Evolutionary conservation across 2,888 invertebrate species (phyloP).

Genomic region (Sclerodermus sp.): DNA sequence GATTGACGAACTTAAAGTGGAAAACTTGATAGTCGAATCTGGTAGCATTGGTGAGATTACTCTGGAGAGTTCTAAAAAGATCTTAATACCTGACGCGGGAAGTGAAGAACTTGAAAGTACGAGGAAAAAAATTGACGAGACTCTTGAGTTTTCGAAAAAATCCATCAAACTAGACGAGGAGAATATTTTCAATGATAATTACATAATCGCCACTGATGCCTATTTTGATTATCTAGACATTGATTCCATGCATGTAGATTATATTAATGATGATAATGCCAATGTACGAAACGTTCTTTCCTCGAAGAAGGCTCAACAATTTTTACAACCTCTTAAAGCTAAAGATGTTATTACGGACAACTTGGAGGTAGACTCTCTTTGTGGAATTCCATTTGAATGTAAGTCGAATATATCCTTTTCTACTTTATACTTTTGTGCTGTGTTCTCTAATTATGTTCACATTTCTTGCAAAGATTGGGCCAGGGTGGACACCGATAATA

Average conservation of each 20-base stretch:
- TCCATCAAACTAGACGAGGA: not conserved
- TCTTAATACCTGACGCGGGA: conserved; percentile 9
- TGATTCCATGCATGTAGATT: conserved; percentile 26
- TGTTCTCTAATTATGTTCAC: not conserved
- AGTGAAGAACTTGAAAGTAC: conserved; percentile 2
- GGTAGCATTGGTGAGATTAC: conserved; percentile 17
- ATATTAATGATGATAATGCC: conserved; percentile 27
- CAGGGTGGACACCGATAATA: not conserved
- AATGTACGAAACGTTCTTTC: conserved; percentile 13
- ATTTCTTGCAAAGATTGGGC: too few species aligned
- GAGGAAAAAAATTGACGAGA: not conserved
- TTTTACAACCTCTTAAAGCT: conserved; percentile 21
- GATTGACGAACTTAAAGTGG: conserved; percentile 15
- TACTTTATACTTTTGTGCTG: not conserved
- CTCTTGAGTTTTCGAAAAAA: not conserved
- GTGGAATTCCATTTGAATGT: conserved; percentile 41
- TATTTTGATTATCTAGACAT: conserved; percentile 31
- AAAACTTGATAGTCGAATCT: conserved; percentile 25
- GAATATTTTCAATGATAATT: not conserved
- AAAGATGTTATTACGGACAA: conserved; percentile 26
- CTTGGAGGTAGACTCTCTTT: conserved; percentile 37
- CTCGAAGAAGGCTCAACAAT: conserved; percentile 18
- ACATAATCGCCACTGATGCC: conserved; percentile 15
- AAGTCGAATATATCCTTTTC: conserved; percentile 9
- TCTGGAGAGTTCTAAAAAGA: conserved; percentile 6